Base-by-base conservation (phyloP, 2,113 vertebrate species). In the Tringa solitaria region DNA sequence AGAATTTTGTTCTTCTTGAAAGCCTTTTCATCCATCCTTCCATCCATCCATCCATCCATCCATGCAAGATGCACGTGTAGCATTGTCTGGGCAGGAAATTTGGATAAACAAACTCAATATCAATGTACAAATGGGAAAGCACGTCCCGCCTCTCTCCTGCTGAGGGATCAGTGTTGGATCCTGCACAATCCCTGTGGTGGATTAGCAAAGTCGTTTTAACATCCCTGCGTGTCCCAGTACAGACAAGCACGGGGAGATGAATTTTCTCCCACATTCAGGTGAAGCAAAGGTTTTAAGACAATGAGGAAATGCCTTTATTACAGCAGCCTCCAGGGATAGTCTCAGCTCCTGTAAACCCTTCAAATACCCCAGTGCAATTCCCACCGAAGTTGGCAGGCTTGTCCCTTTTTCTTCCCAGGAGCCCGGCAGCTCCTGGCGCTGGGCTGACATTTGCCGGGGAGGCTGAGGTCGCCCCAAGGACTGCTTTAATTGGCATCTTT, bases 401-500 rank as follows among this genome's bases (percentile, higher is more conserved):
- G 41, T n/a, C 73, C 48, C 0, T 26, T 54, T 75, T 80, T 10
- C 69, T 80, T 68, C 45, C 46, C 4, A 0, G 43, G 12, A 21
- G 57, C 74, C 84, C 5, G 0, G 73, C 51, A n/a, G 68, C 14
- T 70, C 59, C 90, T 74, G 69, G 57, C 3, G 4, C 90, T 39
- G 80, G 76, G 69, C 81, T 92, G 77, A 61, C 45, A 6, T 84
- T 93, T 78, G 80, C 84, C 90, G 73, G 69, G 86, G 73, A 72
- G 61, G 76, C 32, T 68, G 92, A 89, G 94, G 68, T 91, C 12
- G 37, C 89, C 61, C 86, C 0, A 12, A 84, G 95, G 81, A 33
- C 77, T 75, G 65, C 69, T 93, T 93, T 92, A 95, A 94, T 95
- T 92, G 90, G 79, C 90, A 92, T 84, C 90, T 32, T 74, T 70